These are phyloP conservation scores for Spatulosminthurus flaviceps DNA, from an alignment of 2,888 invertebrate genomes.

Conservation along the genomic window DNA sequence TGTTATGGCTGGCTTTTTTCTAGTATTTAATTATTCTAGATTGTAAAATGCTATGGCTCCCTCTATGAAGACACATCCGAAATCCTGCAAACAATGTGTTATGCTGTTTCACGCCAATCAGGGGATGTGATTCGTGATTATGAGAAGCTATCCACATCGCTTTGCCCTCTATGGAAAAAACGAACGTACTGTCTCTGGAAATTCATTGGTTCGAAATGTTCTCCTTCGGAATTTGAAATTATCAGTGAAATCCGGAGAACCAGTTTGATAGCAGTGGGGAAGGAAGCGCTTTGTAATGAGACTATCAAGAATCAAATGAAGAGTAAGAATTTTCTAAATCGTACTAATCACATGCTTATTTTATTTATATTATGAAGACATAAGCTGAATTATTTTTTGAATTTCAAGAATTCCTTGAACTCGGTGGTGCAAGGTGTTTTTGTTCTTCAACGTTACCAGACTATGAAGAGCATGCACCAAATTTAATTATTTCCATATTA, in stretches of 20 bases:
- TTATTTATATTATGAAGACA: neutral
- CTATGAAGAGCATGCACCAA: neutral
- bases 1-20: no score
- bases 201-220: neutral
- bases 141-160: neutral
- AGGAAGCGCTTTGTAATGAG: neutral
- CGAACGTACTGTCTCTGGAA: neutral
- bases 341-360: no score
- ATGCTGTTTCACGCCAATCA: neutral
- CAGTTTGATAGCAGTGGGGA: neutral
- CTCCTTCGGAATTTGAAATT: neutral
- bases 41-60: neutral
- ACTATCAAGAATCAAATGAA: neutral
- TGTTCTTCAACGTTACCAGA: neutral
- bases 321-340: neutral
- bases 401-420: neutral
- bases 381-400: neutral
- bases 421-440: neutral
- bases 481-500: neutral
- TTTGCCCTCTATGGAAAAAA: neutral
- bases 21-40: no score
- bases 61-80: neutral
- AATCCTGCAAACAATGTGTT: neutral
- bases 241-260: neutral
- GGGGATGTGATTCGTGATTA: neutral